Percentiles rank a stretch among this genome's conserved stretches.
Evolutionary conservation across 1,140 invertebrate genomes (phyloP).

Genomic region (Bombus haemorrhoidalis): DNA sequence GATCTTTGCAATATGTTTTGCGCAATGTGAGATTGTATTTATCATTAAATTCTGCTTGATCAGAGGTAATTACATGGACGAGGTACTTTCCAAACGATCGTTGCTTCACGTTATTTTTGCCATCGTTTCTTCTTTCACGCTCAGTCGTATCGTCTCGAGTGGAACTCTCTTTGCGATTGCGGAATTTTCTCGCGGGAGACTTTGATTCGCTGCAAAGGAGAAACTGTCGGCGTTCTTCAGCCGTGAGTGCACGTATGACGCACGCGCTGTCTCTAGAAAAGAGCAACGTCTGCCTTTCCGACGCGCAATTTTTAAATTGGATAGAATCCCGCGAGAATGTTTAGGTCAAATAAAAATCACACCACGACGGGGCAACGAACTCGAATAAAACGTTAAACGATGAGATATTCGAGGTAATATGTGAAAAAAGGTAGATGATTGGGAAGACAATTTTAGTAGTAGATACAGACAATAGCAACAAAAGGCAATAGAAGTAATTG

Average conservation of each 20-base stretch:
- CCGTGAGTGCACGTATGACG: not conserved
- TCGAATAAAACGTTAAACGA: not conserved
- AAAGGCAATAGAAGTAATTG: not conserved
- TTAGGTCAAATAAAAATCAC: no score
- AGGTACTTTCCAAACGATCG: not conserved
- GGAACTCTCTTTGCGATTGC: not conserved
- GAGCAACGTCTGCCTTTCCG: not conserved
- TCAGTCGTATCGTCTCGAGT: no score
- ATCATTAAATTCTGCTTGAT: no score
- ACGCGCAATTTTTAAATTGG: not conserved
- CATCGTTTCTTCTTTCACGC: not conserved
- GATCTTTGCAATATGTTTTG: no score
- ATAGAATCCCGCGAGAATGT: no score
- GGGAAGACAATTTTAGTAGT: not conserved
- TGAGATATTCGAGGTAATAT: no score
- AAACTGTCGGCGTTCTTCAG: not conserved
- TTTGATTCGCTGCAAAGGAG: not conserved
- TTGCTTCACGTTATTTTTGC: not conserved
- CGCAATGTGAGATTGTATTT: no score
- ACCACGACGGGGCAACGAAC: not conserved
- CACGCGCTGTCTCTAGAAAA: no score
- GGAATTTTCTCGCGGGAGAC: not conserved
- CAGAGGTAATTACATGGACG: not conserved
- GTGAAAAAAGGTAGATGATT: not conserved
- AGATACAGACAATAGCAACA: not conserved